Conservation (phyloP, 2,797 vertebrate species). For the Tangara arthus region DNA sequence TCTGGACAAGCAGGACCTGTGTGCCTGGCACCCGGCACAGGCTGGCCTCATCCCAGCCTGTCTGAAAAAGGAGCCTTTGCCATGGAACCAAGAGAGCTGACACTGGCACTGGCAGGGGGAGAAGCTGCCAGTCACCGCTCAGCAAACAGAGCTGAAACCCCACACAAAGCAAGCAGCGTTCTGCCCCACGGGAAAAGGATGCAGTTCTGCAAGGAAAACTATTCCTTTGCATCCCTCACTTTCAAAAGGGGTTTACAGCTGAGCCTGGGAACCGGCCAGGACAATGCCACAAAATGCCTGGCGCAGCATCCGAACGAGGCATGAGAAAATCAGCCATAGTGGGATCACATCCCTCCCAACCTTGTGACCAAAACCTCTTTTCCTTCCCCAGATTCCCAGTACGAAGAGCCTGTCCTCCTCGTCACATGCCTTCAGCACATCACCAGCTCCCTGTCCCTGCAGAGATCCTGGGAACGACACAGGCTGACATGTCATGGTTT, state of each 20-base stretch:
- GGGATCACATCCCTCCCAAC: background rate
- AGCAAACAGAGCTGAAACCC: background rate
- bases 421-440: background rate
- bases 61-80: background rate
- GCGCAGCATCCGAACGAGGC: background rate
- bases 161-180: background rate
- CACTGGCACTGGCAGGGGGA: accelerated
- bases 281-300: background rate
- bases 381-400: background rate
- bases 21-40: background rate
- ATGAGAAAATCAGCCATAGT: background rate
- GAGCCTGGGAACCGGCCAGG: background rate
- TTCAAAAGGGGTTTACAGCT: background rate
- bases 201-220: background rate
- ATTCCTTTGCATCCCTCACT: background rate
- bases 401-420: background rate
- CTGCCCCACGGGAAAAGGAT: background rate
- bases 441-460: background rate
- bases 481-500: background rate
- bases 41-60: background rate
- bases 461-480: accelerated
- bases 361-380: background rate
- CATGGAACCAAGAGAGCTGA: background rate
- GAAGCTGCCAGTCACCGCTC: background rate
- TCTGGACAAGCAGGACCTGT: background rate